These are phyloP conservation scores for Tenthredo livida DNA, from an alignment of 2,888 invertebrate genomes.

Conservation along the genomic window DNA sequence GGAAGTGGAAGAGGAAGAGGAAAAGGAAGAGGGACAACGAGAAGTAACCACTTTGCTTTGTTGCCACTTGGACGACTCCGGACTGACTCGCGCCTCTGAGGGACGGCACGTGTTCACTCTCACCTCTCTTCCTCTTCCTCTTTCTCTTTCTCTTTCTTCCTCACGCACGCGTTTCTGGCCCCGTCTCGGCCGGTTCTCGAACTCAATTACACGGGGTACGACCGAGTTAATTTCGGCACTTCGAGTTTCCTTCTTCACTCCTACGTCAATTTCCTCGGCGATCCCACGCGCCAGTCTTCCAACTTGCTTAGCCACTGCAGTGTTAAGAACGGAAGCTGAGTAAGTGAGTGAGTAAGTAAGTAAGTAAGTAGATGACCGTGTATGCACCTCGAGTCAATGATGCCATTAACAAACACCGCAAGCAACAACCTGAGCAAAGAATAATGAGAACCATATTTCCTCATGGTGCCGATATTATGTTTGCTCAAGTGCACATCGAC, in stretches of 20 bases:
- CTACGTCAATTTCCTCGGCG: neutral
- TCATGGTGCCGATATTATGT: neutral
- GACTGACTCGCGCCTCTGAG: slow-evolving; percentile 28
- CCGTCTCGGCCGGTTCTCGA: slow-evolving; percentile 33
- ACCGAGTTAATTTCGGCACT: slow-evolving; percentile 59
- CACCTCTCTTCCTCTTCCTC: slow-evolving; percentile 40
- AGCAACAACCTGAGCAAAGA: slow-evolving; percentile 28
- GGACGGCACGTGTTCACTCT: slow-evolving; percentile 47
- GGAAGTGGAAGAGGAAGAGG: slow-evolving; percentile 22
- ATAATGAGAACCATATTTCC: neutral
- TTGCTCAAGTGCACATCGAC: slow-evolving; percentile 16
- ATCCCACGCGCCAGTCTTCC: slow-evolving; percentile 6
- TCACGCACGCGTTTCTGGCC: slow-evolving; percentile 4
- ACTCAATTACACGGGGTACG: slow-evolving; percentile 60
- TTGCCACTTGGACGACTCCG: slow-evolving; percentile 38
- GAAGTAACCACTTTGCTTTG: slow-evolving; percentile 42
- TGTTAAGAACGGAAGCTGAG: neutral
- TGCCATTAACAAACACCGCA: neutral
- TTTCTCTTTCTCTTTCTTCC: slow-evolving; percentile 38
- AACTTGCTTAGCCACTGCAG: neutral
- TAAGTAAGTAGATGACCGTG: neutral
- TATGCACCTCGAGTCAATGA: neutral
- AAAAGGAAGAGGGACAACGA: neutral
- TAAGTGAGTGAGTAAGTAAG: neutral
- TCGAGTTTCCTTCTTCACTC: slow-evolving; percentile 38